Conservation (phyloP, 2,797 vertebrate genomes). For the Chrysocyon brachyurus region DNA sequence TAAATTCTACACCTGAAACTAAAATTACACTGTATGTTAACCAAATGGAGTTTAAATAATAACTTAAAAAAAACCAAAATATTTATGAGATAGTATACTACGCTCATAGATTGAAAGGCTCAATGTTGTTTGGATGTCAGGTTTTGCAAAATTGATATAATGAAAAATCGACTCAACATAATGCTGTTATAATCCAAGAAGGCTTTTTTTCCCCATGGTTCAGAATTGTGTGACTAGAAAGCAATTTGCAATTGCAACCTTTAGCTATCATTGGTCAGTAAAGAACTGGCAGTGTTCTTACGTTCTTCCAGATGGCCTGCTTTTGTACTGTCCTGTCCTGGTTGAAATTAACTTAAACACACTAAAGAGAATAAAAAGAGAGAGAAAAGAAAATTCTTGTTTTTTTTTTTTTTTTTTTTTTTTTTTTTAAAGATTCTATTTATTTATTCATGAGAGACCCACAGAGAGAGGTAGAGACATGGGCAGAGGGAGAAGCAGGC, state of each 20-base stretch:
- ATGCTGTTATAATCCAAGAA: not conserved
- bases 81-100: not conserved
- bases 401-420: too few species aligned
- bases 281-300: not conserved
- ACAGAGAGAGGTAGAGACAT: too few species aligned
- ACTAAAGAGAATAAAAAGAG: not conserved
- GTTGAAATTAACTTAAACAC: not conserved
- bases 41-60: not conserved
- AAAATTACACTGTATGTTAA: not conserved
- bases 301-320: not conserved
- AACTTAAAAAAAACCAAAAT: not conserved
- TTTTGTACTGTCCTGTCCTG: not conserved
- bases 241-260: not conserved
- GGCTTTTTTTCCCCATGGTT: not conserved
- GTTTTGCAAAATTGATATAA: not conserved
- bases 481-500: too few species aligned
- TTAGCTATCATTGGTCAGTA: not conserved
- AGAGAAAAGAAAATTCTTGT: not conserved
- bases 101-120: not conserved
- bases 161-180: not conserved
- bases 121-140: not conserved
- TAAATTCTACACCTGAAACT: not conserved
- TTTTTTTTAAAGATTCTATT: too few species aligned
- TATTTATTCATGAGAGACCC: too few species aligned
- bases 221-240: not conserved